Evolutionary conservation across 2,113 vertebrate species (phyloP).

Genomic region (Orycteropus afer): DNA sequence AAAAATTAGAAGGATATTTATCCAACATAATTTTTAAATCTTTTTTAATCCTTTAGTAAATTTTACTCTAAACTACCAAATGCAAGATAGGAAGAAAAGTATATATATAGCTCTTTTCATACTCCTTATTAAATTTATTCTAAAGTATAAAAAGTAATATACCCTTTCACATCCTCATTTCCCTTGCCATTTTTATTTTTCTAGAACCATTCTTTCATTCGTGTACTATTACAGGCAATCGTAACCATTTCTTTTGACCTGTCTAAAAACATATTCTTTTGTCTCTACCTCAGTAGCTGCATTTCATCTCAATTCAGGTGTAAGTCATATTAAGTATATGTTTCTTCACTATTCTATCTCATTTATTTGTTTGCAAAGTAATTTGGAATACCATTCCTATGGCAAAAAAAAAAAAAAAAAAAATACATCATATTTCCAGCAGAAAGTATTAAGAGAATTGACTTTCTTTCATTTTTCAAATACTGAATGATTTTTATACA

Average conservation of each 20-base stretch:
- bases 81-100: conserved; percentile 27
- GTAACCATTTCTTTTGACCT: conserved; percentile 16
- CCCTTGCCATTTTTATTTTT: conserved; percentile 1
- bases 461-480: conserved; percentile 30
- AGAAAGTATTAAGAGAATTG: not conserved
- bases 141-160: conserved; percentile 11
- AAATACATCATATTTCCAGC: not conserved
- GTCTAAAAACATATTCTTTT: not conserved
- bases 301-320: conserved; percentile 1
- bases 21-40: conserved; percentile 73
- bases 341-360: not conserved
- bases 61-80: conserved; percentile 69
- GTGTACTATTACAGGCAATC: not conserved
- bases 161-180: not conserved
- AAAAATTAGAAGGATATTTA: conserved; percentile 76
- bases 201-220: not conserved
- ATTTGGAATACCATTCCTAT: not conserved
- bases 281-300: not conserved
- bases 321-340: not conserved
- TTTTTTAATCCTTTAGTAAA: conserved; percentile 69
- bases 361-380: conserved; percentile 37
- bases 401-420: conserved; percentile 58
- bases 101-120: conserved; percentile 40
- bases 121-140: conserved; percentile 50
- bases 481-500: conserved; percentile 23